Evolutionary conservation across 2,797 vertebrate species (phyloP).

Genomic region (Muraenolepis orangiensis): DNA sequence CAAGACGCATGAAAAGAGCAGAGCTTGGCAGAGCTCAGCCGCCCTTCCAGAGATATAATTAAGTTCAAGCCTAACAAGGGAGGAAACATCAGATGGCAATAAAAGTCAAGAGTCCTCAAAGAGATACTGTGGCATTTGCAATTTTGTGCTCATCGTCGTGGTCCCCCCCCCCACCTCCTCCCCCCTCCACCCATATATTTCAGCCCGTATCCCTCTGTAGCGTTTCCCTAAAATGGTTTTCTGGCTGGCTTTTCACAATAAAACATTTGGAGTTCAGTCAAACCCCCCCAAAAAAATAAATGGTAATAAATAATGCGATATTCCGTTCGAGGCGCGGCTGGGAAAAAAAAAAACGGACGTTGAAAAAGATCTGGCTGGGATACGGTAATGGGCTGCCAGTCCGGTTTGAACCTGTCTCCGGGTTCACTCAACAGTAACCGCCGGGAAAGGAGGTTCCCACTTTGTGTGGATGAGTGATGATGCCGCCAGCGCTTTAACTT

Average conservation of each 20-base stretch:
- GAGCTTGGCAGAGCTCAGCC: constrained; percentile 5
- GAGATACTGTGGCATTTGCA: constrained; percentile 28
- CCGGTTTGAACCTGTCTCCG: background rate
- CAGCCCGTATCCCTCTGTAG: constrained; percentile 17
- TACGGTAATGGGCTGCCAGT: background rate
- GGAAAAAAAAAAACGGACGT: background rate
- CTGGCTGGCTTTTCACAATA: constrained; percentile 23
- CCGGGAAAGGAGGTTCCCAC: background rate
- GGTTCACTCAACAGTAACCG: background rate
- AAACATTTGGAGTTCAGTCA: background rate
- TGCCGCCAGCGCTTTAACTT: constrained; percentile 46
- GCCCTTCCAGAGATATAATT: constrained; percentile 11
- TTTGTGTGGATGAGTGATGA: constrained; percentile 36
- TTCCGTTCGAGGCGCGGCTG: background rate
- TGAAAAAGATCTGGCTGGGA: background rate
- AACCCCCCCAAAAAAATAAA: background rate
- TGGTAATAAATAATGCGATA: background rate
- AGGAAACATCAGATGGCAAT: constrained; percentile 22
- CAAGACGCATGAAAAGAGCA: background rate
- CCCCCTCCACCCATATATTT: constrained; percentile 1
- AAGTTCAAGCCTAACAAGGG: constrained; percentile 9
- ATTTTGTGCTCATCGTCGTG: too few relatives aligned
- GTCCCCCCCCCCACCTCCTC: too few relatives aligned
- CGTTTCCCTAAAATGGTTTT: constrained; percentile 17
- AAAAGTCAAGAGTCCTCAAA: constrained; percentile 35